These are phyloP conservation scores for Otolemur garnettii DNA, from an alignment of 2,113 vertebrate genomes.

Conservation along the genomic window DNA sequence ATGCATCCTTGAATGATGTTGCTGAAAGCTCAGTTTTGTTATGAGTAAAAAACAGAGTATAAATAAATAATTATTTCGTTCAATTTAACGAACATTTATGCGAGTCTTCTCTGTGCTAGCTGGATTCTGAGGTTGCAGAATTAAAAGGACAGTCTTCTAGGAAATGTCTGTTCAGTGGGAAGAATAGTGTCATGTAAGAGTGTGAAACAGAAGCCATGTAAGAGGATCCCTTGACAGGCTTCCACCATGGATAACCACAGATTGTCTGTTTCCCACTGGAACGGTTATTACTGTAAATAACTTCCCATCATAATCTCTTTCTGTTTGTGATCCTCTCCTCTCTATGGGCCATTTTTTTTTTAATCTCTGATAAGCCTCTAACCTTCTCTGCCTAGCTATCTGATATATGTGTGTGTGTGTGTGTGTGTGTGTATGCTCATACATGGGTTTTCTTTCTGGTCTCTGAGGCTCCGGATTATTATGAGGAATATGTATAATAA, in stretches of 20 bases:
- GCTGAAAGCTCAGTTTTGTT: not conserved
- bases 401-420: not conserved
- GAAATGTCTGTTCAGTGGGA: not conserved
- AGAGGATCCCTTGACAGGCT: not conserved
- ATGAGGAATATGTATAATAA: not conserved
- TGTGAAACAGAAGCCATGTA: slow-evolving; percentile 10
- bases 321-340: not conserved
- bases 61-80: not conserved
- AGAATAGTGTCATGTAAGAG: not conserved
- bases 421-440: not conserved
- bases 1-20: not conserved
- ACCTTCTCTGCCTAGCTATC: not conserved
- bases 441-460: not conserved
- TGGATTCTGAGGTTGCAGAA: slow-evolving; percentile 8
- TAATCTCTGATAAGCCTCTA: not conserved
- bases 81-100: slow-evolving; percentile 13
- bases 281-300: not conserved
- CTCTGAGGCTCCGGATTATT: slow-evolving; percentile 6
- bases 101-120: not conserved
- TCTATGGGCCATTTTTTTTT: not conserved
- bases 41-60: not conserved
- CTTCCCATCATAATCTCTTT: not conserved
- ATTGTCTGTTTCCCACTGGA: not conserved
- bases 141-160: slow-evolving; percentile 23
- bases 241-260: not conserved